Conservation (phyloP, 2,888 invertebrate genomes). For the Choreutis nemorana region DNA sequence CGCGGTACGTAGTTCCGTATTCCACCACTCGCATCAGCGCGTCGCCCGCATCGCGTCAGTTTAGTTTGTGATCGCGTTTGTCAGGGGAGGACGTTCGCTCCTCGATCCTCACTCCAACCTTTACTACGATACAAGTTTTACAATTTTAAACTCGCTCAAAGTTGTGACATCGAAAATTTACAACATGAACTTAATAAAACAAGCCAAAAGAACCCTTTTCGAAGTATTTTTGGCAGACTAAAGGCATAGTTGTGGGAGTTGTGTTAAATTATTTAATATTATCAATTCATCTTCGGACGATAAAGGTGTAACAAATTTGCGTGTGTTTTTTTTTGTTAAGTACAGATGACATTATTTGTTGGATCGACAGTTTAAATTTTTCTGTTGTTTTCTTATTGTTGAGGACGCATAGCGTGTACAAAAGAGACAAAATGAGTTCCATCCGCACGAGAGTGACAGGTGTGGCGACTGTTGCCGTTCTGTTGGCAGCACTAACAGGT, state of each 20-base stretch:
- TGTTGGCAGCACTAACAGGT: constrained; percentile 57
- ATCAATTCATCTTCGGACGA: constrained; percentile 35
- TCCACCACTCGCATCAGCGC: constrained; percentile 25
- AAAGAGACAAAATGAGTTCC: constrained; percentile 59
- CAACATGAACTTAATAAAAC: constrained; percentile 39
- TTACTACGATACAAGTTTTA: constrained; percentile 55
- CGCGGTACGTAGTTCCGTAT: constrained; percentile 41
- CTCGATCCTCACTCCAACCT: constrained; percentile 16
- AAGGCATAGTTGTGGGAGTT: constrained; percentile 40
- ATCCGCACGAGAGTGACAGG: constrained; percentile 52
- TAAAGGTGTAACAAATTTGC: constrained; percentile 45
- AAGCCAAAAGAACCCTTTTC: constrained; percentile 23
- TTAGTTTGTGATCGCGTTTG: constrained; percentile 38
- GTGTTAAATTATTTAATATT: constrained; percentile 41
- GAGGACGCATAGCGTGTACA: constrained; percentile 43
- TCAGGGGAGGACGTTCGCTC: constrained; percentile 36
- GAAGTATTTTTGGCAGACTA: constrained; percentile 27
- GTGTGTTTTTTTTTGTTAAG: constrained; percentile 52
- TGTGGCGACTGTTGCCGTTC: constrained; percentile 52
- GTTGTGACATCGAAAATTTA: constrained; percentile 16
- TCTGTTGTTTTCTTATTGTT: constrained; percentile 42
- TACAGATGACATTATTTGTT: constrained; percentile 39
- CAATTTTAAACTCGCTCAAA: constrained; percentile 17
- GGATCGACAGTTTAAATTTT: constrained; percentile 28
- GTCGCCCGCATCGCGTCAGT: constrained; percentile 41